These are phyloP conservation scores for Eupithecia abbreviata DNA, from an alignment of 2,888 invertebrate genomes.

Conservation along the genomic window DNA sequence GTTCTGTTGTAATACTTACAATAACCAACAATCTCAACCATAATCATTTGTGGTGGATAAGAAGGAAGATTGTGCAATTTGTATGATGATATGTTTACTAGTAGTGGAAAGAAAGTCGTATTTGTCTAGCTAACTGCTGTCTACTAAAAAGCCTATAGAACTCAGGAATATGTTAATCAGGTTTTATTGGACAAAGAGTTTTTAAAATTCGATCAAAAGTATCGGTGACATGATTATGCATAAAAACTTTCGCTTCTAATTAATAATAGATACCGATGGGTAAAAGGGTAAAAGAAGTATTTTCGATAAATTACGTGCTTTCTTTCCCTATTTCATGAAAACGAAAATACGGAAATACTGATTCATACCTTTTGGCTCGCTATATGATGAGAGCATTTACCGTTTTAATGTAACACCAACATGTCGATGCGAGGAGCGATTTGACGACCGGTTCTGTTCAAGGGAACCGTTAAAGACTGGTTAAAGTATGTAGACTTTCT, in stretches of 20 bases:
- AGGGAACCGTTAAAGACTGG: not conserved
- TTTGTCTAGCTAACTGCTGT: not conserved
- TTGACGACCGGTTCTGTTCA: not conserved
- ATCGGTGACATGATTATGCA: not conserved
- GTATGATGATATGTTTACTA: not conserved
- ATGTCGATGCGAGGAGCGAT: not conserved
- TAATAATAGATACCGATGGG: not conserved
- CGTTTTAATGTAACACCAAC: not conserved
- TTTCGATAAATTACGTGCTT: not conserved
- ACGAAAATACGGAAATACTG: not conserved
- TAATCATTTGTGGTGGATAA: constrained; percentile 2
- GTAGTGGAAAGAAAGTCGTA: not conserved
- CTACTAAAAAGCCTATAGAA: not conserved
- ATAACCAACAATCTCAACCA: not conserved
- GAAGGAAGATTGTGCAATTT: constrained; percentile 4
- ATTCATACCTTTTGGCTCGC: constrained; percentile 7
- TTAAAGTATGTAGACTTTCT: not conserved
- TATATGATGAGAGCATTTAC: not conserved
- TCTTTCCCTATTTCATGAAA: not conserved
- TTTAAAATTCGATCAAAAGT: not conserved
- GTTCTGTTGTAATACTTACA: not conserved
- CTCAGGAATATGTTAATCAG: not conserved
- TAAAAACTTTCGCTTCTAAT: not conserved
- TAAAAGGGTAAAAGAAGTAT: not conserved
- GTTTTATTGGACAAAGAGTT: not conserved